phyloP scores from a whole-genome alignment of 64 coral and sea anemone genomes.

The Montipora cactus region DNA sequence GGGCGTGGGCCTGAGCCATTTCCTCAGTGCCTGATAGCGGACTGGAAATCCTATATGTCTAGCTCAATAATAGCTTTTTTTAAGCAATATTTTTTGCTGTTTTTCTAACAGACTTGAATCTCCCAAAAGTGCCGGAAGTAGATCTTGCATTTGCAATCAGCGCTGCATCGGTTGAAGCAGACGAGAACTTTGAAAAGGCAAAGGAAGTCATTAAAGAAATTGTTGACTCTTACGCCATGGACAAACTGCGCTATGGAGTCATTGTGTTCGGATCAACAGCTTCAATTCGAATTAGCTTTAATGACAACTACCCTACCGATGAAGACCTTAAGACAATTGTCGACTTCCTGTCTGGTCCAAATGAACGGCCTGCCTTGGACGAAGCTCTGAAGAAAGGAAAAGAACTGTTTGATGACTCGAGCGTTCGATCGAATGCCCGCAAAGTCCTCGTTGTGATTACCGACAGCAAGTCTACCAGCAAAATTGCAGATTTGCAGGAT shows the following conservation, averaged over 20 bases:
- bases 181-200: slow-evolving; percentile 67
- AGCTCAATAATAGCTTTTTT: too few species aligned
- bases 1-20: too few species aligned
- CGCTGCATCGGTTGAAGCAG: slow-evolving; percentile 44
- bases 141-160: slow-evolving; percentile 86
- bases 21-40: too few species aligned
- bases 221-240: slow-evolving; percentile 72
- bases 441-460: slow-evolving; percentile 73
- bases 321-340: slow-evolving; percentile 63
- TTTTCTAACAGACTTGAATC: slow-evolving; percentile 20
- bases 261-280: slow-evolving; percentile 76
- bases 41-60: too few species aligned
- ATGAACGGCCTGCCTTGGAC: slow-evolving; percentile 56
- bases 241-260: slow-evolving; percentile 68
- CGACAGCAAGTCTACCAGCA: slow-evolving; percentile 67
- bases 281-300: slow-evolving; percentile 45
- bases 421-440: slow-evolving; percentile 55
- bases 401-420: slow-evolving; percentile 54
- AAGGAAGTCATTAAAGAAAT: slow-evolving; percentile 75
- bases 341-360: neutral
- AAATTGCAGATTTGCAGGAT: slow-evolving; percentile 17
- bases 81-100: too few species aligned
- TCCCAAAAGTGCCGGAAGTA: slow-evolving; percentile 43
- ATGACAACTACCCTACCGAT: slow-evolving; percentile 41
- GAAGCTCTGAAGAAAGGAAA: slow-evolving; percentile 72